Evolutionary conservation across 2,888 invertebrate species (phyloP), one percentile per base, ranked within the genome.

Genomic region (Drymonia ruficornis): DNA sequence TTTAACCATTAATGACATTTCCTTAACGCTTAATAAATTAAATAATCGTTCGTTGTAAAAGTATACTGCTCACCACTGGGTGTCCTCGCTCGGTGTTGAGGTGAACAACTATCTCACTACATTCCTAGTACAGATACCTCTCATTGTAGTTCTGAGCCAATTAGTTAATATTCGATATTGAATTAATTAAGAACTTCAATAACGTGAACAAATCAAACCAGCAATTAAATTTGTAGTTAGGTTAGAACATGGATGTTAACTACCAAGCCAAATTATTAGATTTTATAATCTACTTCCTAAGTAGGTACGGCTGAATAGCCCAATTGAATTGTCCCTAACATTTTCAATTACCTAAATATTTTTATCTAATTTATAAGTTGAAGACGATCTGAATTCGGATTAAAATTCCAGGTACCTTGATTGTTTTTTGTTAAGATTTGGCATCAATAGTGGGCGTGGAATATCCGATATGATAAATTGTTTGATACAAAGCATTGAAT

Each of bases 51-150:
- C 55, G 11, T 29, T 62, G 83, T 85, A 84, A 88, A 81, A 84
- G 84, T 84, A 64, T 72, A 78, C 80, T 65, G 63, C 68, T 78
- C 76, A 62, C 67, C 61, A 69, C 73, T 76, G 67, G 74, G 66
- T 80, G 89, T 79, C 90, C 90, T 90, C 87, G 88, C 72, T 60
- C 61, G 53, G 75, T 76, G 81, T 74, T 86, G 81, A 91, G 91
- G 91, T 80, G 86, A 71, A 87, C 91, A 84, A 89, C 91, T 86
- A 91, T 91, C 90, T 80, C 73, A 79, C 74, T 72, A 65, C 74
- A 82, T 81, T 77, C 81, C 76, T 54, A 61, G 54, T 52, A 46
- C 49, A 54, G 52, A 63, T 18, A 52, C 45, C 47, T 42, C 49
- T 42, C 29, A 36, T 45, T 52, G 16, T 36, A n/a, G 49, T 28